Evolutionary conservation across 2,888 invertebrate species (phyloP).

Genomic region (Drosophila prolongata): DNA sequence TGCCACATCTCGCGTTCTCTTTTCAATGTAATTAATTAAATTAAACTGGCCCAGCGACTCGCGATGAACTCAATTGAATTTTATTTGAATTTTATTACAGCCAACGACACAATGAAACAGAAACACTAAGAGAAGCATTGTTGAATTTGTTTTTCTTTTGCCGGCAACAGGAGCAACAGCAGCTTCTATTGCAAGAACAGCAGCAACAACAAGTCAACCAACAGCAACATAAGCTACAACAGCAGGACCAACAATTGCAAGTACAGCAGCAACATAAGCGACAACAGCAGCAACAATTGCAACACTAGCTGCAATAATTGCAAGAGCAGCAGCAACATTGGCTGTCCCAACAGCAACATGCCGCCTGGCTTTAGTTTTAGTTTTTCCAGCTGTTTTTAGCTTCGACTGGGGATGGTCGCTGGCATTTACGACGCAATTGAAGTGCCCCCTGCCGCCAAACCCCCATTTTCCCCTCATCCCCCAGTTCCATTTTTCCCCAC

Average conservation of each 20-base stretch:
- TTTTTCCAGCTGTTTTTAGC: constrained; percentile 52
- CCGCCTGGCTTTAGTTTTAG: constrained; percentile 35
- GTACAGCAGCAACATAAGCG: neutral
- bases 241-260: constrained; percentile 1
- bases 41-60: constrained; percentile 69
- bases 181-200: neutral
- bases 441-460: constrained; percentile 20
- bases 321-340: constrained; percentile 17
- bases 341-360: constrained; percentile 8
- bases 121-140: constrained; percentile 8
- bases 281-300: neutral
- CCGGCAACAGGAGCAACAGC: constrained; percentile 4
- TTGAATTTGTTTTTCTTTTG: constrained; percentile 40
- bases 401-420: constrained; percentile 48
- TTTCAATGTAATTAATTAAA: constrained; percentile 70
- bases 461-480: neutral
- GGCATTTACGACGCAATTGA: constrained; percentile 71
- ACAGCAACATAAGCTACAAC: neutral
- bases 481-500: neutral
- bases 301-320: constrained; percentile 2
- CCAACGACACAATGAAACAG: constrained; percentile 40
- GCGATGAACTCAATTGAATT: constrained; percentile 76
- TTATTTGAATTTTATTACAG: constrained; percentile 77
- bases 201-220: neutral
- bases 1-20: constrained; percentile 12